phyloP scores from a whole-genome alignment of 2,113 vertebrate species.

The Mystacornis crossleyi region DNA sequence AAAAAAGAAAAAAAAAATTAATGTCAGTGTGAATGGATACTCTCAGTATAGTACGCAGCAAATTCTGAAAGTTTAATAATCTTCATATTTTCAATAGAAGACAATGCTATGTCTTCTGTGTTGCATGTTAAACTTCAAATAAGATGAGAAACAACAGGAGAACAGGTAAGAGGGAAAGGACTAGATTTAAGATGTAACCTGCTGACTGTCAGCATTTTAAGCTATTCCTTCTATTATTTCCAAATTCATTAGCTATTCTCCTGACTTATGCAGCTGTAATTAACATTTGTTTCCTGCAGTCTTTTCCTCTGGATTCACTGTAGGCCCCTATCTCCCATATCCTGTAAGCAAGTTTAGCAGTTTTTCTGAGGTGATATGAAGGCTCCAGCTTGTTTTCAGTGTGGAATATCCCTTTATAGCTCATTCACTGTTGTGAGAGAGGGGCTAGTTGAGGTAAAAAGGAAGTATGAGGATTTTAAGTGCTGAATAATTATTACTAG shows the following conservation, averaged over 20 bases:
- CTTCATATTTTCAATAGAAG: not conserved
- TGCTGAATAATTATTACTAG: not conserved
- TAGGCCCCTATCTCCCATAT: not conserved
- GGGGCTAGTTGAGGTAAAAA: not conserved
- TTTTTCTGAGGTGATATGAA: not conserved
- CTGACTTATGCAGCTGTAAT: not conserved
- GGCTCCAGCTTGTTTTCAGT: not conserved
- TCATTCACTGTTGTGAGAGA: not conserved
- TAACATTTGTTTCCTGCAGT: not conserved
- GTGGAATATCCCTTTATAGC: not conserved
- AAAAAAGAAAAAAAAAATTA: not conserved
- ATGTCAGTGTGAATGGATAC: not conserved
- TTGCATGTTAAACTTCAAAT: not conserved
- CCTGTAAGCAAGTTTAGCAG: not conserved
- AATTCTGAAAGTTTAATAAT: not conserved
- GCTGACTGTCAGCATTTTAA: not conserved
- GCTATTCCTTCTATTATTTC: not conserved
- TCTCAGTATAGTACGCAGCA: not conserved
- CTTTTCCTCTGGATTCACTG: not conserved
- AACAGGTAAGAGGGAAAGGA: not conserved
- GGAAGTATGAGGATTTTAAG: not conserved
- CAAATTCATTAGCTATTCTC: not conserved
- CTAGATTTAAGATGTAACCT: not conserved
- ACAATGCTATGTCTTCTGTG: not conserved
- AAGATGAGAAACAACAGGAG: not conserved